A percentile compares a stretch with the other conserved stretches of the same genome.
Evolutionary conservation across 2,888 invertebrate species (phyloP).

Genomic region (Plebejus argus): DNA sequence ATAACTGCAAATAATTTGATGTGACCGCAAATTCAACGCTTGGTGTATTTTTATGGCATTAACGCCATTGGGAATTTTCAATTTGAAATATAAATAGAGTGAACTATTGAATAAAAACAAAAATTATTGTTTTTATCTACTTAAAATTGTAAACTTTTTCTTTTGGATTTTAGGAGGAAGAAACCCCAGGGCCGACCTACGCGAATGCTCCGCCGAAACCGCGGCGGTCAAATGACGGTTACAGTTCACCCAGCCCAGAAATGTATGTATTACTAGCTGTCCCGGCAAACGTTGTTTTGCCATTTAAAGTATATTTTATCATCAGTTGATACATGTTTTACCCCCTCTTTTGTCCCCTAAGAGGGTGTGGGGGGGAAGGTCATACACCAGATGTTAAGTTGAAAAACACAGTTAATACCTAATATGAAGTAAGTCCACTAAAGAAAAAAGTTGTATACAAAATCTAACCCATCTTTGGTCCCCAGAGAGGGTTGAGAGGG

Average conservation of each 20-base stretch:
- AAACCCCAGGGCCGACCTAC: slow-evolving; percentile 83
- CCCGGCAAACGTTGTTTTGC: too few species aligned
- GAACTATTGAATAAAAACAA: not conserved
- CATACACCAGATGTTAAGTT: too few species aligned
- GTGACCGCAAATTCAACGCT: slow-evolving; percentile 51
- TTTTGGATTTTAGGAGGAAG: slow-evolving; percentile 17
- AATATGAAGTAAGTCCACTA: too few species aligned
- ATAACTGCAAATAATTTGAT: slow-evolving; percentile 62
- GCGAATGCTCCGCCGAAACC: slow-evolving; percentile 96
- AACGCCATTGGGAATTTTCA: not conserved
- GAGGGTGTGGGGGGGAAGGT: too few species aligned
- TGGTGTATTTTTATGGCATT: slow-evolving; percentile 26
- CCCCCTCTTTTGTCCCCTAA: too few species aligned
- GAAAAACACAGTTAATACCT: too few species aligned
- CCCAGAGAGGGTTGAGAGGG: too few species aligned
- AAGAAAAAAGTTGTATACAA: too few species aligned
- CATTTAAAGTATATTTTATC: too few species aligned
- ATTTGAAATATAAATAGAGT: not conserved
- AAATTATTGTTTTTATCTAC: not conserved
- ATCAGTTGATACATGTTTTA: too few species aligned
- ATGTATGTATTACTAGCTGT: slow-evolving; percentile 74
- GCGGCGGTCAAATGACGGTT: slow-evolving; percentile 88
- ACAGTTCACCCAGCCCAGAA: slow-evolving; percentile 88
- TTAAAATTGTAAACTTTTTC: not conserved
- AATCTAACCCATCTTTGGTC: too few species aligned